phyloP scores from a whole-genome alignment of 2,797 vertebrate species.

The Acomys russatus region DNA sequence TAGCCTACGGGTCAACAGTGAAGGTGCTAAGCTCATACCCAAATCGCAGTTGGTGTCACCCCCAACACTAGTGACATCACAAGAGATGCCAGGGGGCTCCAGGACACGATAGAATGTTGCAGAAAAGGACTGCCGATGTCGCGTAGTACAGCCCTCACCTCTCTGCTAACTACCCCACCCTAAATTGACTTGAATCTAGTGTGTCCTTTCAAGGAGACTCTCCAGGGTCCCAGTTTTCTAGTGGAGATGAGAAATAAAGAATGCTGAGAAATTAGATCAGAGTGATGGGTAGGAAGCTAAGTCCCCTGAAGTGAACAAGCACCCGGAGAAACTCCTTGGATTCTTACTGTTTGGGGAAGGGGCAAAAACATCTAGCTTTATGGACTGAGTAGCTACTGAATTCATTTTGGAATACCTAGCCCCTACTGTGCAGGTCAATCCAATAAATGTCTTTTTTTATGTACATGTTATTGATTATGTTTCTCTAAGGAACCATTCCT shows the following conservation, averaged over 20 bases:
- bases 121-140: neutral
- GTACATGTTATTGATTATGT: neutral
- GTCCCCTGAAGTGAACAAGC: neutral
- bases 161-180: neutral
- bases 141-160: neutral
- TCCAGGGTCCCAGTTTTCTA: neutral
- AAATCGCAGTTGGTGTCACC: neutral
- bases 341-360: too few species aligned
- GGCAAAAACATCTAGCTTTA: neutral
- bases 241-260: neutral
- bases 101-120: neutral
- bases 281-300: neutral
- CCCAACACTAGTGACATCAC: neutral
- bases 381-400: neutral
- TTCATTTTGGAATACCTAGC: neutral
- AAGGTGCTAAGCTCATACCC: neutral
- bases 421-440: neutral
- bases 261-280: constrained; percentile 7
- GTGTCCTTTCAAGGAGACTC: neutral
- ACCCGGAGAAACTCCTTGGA: accelerated
- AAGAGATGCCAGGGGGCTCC: neutral
- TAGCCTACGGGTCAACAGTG: neutral
- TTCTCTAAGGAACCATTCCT: neutral
- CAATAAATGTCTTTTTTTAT: neutral
- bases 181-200: neutral